phyloP scores from a whole-genome alignment of 2,888 invertebrate genomes.

The Apodemia zela region DNA sequence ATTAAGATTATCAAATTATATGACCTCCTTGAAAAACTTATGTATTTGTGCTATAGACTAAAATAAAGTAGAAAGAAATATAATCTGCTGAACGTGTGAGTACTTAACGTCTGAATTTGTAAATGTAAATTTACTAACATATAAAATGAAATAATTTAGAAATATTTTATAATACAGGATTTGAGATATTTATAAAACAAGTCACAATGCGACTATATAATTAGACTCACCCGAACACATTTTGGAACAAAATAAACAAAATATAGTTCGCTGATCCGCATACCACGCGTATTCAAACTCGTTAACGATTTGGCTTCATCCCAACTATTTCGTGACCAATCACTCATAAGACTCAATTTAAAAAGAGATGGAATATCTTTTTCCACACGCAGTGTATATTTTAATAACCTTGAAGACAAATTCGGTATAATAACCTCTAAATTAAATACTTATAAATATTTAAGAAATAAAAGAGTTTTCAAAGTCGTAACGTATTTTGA shows the following conservation, averaged over 20 bases:
- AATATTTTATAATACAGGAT: background rate
- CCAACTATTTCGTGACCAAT: constrained; percentile 68
- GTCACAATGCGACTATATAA: constrained; percentile 25
- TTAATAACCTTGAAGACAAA: constrained; percentile 17
- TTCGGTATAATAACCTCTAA: background rate
- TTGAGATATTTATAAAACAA: constrained; percentile 4
- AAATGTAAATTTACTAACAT: background rate
- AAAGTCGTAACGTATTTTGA: background rate
- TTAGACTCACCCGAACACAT: constrained; percentile 31
- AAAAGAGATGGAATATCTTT: constrained; percentile 25
- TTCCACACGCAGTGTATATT: constrained; percentile 37
- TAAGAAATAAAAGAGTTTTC: background rate
- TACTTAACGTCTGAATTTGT: background rate
- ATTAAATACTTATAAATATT: background rate
- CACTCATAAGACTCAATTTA: constrained; percentile 17
- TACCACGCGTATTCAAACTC: constrained; percentile 61
- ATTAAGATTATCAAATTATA: background rate
- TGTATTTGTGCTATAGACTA: background rate
- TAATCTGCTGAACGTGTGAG: background rate
- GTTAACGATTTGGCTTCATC: constrained; percentile 59
- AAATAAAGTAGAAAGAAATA: background rate
- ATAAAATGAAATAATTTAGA: background rate
- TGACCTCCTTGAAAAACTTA: background rate
- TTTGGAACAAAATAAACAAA: constrained; percentile 54
- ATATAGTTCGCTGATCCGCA: constrained; percentile 66